These are phyloP conservation scores for Hexactinellida sp. DNA, from an alignment of 37 sponge, comb jelly and placozoan species.

Conservation along the genomic window DNA sequence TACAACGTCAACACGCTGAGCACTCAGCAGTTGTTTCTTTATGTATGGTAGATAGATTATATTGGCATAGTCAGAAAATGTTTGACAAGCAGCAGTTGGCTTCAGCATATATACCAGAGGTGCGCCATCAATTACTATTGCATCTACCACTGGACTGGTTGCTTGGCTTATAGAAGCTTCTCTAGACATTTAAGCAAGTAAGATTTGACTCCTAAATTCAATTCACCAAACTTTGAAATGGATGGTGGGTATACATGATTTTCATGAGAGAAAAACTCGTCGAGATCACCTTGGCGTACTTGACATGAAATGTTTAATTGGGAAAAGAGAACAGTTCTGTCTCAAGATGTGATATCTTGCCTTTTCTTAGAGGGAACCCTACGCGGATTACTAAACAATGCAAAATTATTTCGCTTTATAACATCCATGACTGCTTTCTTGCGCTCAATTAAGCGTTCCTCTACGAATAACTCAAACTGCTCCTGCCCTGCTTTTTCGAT, in stretches of 20 bases:
- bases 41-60: background rate
- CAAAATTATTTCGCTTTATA: background rate
- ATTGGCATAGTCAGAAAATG: background rate
- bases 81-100: background rate
- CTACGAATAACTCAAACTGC: background rate
- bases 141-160: conserved; percentile 15
- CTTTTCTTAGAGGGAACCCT: background rate
- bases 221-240: background rate
- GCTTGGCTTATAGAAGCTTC: background rate
- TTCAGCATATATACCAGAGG: conserved; percentile 19
- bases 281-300: no score
- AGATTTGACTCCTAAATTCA: background rate
- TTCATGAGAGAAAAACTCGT: background rate
- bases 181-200: background rate
- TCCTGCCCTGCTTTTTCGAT: background rate
- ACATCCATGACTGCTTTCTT: background rate
- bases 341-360: background rate
- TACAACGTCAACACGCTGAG: background rate
- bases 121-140: conserved; percentile 22
- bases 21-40: background rate
- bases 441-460: background rate
- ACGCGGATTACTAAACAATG: background rate
- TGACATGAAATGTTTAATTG: background rate
- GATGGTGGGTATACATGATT: background rate
- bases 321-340: background rate